phyloP scores from a whole-genome alignment of 2,888 invertebrate genomes.

The Melipona bicolor region DNA sequence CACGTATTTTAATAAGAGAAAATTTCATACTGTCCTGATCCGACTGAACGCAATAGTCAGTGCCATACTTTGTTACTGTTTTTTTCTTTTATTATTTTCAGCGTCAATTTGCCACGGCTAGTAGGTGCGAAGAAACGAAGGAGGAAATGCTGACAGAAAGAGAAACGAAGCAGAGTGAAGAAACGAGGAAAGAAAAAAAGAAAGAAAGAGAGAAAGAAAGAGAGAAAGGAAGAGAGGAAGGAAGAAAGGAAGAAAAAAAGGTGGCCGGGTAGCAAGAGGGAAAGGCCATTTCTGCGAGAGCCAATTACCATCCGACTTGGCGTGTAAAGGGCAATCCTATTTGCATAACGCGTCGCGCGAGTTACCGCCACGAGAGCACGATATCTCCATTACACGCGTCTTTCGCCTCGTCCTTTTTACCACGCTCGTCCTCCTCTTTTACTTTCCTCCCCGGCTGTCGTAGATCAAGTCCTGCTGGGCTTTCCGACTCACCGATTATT shows the following conservation, averaged over 20 bases:
- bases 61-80: too few relatives aligned
- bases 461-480: constrained; percentile 76
- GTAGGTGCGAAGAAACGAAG: neutral
- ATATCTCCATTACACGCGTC: constrained; percentile 80
- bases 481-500: constrained; percentile 74
- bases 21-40: too few relatives aligned
- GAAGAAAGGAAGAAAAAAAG: constrained; percentile 39
- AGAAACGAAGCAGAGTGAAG: neutral
- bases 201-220: neutral
- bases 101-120: neutral
- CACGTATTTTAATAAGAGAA: too few relatives aligned
- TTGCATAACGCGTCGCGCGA: constrained; percentile 80
- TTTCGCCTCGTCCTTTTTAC: constrained; percentile 32
- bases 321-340: constrained; percentile 80
- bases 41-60: too few relatives aligned
- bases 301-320: constrained; percentile 78
- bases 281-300: constrained; percentile 69
- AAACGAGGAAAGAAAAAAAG: neutral
- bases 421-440: constrained; percentile 13
- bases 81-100: constrained; percentile 5
- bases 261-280: constrained; percentile 35
- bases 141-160: neutral
- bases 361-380: constrained; percentile 70
- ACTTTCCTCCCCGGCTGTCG: constrained; percentile 64
- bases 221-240: constrained; percentile 33